These are phyloP conservation scores for Drosophila nikananu DNA, from an alignment of 1,140 invertebrate genomes.

Conservation along the genomic window DNA sequence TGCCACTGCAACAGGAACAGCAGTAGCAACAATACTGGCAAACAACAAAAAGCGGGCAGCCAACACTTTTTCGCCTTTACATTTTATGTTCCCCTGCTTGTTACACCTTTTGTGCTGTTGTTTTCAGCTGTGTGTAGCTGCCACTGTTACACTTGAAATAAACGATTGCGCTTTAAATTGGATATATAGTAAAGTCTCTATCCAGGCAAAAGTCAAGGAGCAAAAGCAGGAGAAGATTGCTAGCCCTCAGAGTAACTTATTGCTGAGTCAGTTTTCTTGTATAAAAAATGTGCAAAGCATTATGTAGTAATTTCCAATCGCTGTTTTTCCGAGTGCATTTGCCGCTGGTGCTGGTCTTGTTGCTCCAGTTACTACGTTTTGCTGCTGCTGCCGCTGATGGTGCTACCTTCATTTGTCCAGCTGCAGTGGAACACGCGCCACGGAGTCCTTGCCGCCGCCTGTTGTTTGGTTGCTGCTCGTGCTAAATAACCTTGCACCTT, in stretches of 20 bases:
- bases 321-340: constrained; percentile 9
- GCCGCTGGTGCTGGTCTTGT: constrained; percentile 16
- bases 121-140: constrained; percentile 41
- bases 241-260: no score
- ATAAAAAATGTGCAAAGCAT: background rate
- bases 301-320: background rate
- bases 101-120: constrained; percentile 65
- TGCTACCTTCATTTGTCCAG: constrained; percentile 78
- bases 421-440: constrained; percentile 76
- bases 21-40: constrained; percentile 25
- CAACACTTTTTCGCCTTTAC: constrained; percentile 78
- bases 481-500: constrained; percentile 82
- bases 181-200: no score
- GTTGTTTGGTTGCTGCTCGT: constrained; percentile 69
- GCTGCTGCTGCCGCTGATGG: constrained; percentile 32
- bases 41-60: constrained; percentile 46
- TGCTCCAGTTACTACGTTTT: constrained; percentile 23
- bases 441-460: constrained; percentile 56
- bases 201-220: background rate
- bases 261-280: background rate
- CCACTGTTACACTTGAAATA: constrained; percentile 8
- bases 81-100: constrained; percentile 76
- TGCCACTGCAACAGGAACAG: constrained; percentile 31
- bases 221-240: background rate
- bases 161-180: background rate